phyloP scores from a whole-genome alignment of 1,140 invertebrate genomes.

The Sminthurinus signatus region DNA sequence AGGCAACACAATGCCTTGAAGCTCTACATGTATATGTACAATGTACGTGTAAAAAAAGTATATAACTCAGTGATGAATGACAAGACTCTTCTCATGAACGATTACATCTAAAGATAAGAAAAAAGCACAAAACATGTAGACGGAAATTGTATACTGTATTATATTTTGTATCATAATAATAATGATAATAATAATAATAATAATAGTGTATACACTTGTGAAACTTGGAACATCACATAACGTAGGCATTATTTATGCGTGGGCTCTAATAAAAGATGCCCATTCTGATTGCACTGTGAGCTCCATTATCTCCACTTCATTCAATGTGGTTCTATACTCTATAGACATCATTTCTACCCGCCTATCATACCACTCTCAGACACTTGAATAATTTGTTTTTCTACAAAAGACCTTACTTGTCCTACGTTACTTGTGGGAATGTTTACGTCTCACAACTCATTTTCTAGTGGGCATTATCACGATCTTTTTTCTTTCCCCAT shows the following conservation, averaged over 20 bases:
- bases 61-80: conserved; percentile 31
- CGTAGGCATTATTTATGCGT: conserved; percentile 29
- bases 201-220: too few species aligned
- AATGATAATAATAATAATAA: too few species aligned
- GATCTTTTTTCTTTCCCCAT: too few species aligned
- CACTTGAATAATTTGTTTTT: conserved; percentile 13
- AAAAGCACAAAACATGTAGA: too few species aligned
- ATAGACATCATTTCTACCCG: conserved; percentile 16
- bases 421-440: too few species aligned
- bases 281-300: conserved; percentile 31
- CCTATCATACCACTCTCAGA: conserved; percentile 11
- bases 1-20: conserved; percentile 1
- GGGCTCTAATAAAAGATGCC: conserved; percentile 33
- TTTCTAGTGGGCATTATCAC: too few species aligned
- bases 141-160: too few species aligned
- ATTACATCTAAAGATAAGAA: conserved; percentile 31
- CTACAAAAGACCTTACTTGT: too few species aligned
- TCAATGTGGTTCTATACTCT: conserved; percentile 23
- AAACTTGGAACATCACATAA: conserved; percentile 15
- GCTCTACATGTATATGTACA: too few species aligned
- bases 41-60: not conserved
- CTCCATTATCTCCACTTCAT: conserved; percentile 34
- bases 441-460: too few species aligned
- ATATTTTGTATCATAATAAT: too few species aligned
- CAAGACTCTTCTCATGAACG: conserved; percentile 33